A percentile compares a stretch with the other conserved stretches of the same genome.
Conservation (phyloP, 1,140 invertebrate species). For the Adelges cooleyi region DNA sequence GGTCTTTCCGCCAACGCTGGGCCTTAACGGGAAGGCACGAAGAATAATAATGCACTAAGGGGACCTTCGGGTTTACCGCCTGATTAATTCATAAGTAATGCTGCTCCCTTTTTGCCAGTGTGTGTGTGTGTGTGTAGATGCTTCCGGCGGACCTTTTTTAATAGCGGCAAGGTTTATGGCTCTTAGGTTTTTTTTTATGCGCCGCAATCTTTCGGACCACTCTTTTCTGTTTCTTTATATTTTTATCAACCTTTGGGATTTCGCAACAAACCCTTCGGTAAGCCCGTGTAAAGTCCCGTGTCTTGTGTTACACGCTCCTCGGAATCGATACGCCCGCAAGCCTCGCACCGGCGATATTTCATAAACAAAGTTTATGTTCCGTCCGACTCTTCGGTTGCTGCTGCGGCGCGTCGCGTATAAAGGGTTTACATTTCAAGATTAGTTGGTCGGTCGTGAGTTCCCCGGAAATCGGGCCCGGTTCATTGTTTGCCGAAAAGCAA, state of each 20-base stretch:
- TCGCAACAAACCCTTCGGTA: not conserved
- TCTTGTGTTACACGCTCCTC: not conserved
- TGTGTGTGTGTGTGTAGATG: not conserved
- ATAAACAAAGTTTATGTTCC: no score
- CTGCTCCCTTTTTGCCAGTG: not conserved
- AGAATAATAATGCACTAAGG: slow-evolving; percentile 14
- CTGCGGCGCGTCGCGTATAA: no score
- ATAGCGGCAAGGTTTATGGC: slow-evolving; percentile 19
- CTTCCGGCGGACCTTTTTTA: slow-evolving; percentile 16
- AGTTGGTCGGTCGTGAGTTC: no score
- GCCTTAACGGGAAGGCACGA: no score
- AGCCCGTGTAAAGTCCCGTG: not conserved
- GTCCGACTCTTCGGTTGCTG: no score
- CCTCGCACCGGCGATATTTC: no score
- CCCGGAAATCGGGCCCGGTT: no score
- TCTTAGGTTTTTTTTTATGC: not conserved
- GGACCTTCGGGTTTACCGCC: slow-evolving; percentile 17
- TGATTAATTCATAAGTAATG: slow-evolving; percentile 28
- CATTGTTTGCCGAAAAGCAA: no score
- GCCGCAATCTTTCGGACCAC: not conserved
- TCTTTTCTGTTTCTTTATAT: not conserved
- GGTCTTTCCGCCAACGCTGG: no score
- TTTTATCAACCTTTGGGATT: slow-evolving; percentile 15
- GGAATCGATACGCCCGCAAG: not conserved
- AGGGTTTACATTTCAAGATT: no score